Evolutionary conservation across 2,113 vertebrate genomes (phyloP).

Genomic region (Entomyzon cyanotis): DNA sequence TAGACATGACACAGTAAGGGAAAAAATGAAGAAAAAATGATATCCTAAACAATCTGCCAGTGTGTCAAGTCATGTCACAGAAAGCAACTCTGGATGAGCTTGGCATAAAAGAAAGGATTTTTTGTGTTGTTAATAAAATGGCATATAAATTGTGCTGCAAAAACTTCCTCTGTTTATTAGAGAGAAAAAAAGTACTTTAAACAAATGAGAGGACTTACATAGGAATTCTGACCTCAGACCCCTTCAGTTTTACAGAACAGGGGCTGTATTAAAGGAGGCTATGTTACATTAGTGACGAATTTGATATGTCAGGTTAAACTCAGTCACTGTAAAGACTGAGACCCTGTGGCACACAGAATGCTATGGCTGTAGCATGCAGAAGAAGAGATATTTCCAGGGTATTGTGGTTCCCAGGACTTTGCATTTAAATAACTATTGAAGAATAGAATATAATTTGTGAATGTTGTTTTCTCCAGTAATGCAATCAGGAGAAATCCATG

Average conservation of each 20-base stretch:
- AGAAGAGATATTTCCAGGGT: neutral
- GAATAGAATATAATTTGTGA: neutral
- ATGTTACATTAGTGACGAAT: neutral
- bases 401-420: neutral
- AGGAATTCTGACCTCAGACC: neutral
- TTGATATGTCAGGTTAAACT: neutral
- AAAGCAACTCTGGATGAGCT: neutral
- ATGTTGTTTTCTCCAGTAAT: neutral
- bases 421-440: neutral
- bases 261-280: neutral
- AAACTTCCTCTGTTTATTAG: neutral
- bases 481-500: neutral
- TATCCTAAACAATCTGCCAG: neutral
- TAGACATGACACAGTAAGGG: neutral
- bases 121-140: neutral
- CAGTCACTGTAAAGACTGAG: neutral
- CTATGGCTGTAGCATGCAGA: neutral
- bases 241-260: neutral
- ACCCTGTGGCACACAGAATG: neutral
- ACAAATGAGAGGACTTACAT: neutral
- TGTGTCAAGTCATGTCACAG: neutral
- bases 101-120: neutral
- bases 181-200: neutral
- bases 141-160: neutral
- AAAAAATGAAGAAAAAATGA: neutral